These are phyloP conservation scores for Semnornis frantzii DNA, from an alignment of 2,113 vertebrate genomes.

Conservation along the genomic window DNA sequence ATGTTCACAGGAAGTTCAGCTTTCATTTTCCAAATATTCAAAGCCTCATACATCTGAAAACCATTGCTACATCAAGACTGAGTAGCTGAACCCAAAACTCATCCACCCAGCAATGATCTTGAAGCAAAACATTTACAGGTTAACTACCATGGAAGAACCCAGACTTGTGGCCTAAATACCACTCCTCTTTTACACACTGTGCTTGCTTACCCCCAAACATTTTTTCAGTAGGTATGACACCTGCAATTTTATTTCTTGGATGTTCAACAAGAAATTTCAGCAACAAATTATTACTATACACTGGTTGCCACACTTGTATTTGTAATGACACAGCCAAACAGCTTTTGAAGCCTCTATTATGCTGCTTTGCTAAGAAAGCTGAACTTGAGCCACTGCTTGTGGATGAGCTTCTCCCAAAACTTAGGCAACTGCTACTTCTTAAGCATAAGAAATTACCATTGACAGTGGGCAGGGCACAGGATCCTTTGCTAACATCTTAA, in stretches of 20 bases:
- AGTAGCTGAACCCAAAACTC: not conserved
- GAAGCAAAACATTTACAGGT: not conserved
- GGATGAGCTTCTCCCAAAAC: not conserved
- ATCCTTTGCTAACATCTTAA: not conserved
- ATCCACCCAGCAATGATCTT: not conserved
- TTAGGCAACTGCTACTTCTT: not conserved
- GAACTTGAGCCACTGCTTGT: not conserved
- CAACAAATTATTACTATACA: conserved; percentile 4
- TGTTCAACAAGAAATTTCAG: not conserved
- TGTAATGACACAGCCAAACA: not conserved
- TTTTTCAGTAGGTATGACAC: not conserved
- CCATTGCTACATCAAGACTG: not conserved
- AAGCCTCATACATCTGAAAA: too few relatives aligned
- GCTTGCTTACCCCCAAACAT: not conserved
- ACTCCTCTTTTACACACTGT: not conserved
- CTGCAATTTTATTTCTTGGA: not conserved
- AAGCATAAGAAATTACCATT: not conserved
- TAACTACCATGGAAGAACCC: not conserved
- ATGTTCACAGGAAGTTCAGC: not conserved
- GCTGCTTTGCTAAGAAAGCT: not conserved
- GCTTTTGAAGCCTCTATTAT: not conserved
- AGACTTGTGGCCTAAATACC: not conserved
- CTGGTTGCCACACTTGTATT: not conserved
- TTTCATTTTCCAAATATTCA: too few relatives aligned
- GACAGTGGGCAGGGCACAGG: not conserved